Base-by-base conservation (phyloP, 1,140 invertebrate genomes). In the Plutomurus gul region DNA sequence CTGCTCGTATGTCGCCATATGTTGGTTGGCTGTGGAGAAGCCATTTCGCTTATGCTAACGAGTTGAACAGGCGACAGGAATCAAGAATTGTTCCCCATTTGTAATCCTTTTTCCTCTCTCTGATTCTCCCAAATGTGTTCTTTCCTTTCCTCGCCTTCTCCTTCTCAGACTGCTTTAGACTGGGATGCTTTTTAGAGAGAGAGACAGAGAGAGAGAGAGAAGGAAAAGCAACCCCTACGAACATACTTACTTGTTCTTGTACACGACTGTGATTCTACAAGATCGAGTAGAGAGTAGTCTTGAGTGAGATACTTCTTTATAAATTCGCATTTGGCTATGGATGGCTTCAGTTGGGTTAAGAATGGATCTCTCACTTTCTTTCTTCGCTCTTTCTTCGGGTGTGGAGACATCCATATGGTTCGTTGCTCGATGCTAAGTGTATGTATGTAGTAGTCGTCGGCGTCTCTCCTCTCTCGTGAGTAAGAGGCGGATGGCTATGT, bases 31-130 rank as follows among this genome's bases (percentile, higher is more conserved):
- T 72, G 77, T 77, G 73, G 46, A 65, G 56, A 77, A 82, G 81
- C 81, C 77, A 82, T 82, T 82, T 80, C 77, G 75, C 81, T 82
- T 82, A 82, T 82, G 81, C 81, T 82, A 82, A 82, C 81, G 81
- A 82, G 78, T 77, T 77, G 78, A 79, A 77, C 75, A 82, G 78
- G 78, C 80, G 80, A 82, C 80, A 82, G 77, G 81, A 82, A 82
- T 82, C 81, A 82, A 78, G 81, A 82, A 82, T 79, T 80, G 81
- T 80, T 77, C 77, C 78, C 81, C 78, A 80, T 82, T 82, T 80
- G 78, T 80, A 82, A 80, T 72, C 56, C 78, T 79, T 77, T 80
- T 80, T 76, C 70, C 75, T 80, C 75, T 80, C 71, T 79, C 77
- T 78, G 27, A 43, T 77, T 49, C 43, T 33, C 51, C 60, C 65